These are phyloP conservation scores for Isaurus tuberculatus DNA, from an alignment of 92 coral and sea anemone species.

Conservation along the genomic window DNA sequence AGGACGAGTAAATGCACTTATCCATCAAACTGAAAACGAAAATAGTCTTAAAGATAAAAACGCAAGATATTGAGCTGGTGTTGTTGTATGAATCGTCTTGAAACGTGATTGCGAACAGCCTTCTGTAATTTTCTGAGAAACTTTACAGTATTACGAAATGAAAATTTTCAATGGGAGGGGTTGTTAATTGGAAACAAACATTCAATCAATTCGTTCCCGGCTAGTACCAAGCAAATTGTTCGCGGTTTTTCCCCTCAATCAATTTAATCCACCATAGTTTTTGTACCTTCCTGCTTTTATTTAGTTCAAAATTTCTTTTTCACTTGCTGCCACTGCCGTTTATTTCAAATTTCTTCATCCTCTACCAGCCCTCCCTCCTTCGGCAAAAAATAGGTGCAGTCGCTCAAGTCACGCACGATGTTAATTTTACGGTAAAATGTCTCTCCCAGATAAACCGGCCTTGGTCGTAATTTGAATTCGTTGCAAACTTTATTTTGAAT, in stretches of 20 bases:
- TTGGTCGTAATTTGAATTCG: slow-evolving; percentile 15
- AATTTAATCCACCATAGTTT: slow-evolving; percentile 28
- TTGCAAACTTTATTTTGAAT: slow-evolving; percentile 24
- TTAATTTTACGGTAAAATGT: slow-evolving; percentile 14
- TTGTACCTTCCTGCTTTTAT: slow-evolving; percentile 31
- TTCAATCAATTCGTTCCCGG: slow-evolving; percentile 32
- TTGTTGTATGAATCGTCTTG: slow-evolving; percentile 21
- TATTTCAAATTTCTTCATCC: slow-evolving; percentile 28
- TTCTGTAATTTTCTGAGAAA: slow-evolving; percentile 27
- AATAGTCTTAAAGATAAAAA: slow-evolving; percentile 3
- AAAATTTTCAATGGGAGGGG: slow-evolving; percentile 29
- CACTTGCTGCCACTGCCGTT: slow-evolving; percentile 33
- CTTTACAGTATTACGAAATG: slow-evolving; percentile 21
- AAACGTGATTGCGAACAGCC: slow-evolving; percentile 17
- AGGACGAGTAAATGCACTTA: background rate
- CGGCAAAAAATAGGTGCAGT: slow-evolving; percentile 39
- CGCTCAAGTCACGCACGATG: slow-evolving; percentile 33
- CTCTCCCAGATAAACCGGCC: slow-evolving; percentile 1
- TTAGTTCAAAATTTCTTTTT: slow-evolving; percentile 29
- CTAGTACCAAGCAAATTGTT: slow-evolving; percentile 29
- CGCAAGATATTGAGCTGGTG: slow-evolving; percentile 28
- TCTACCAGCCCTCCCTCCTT: slow-evolving; percentile 37
- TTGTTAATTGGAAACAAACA: slow-evolving; percentile 21
- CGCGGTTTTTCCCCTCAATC: slow-evolving; percentile 35
- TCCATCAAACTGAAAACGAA: background rate